phyloP scores from a whole-genome alignment of 2,113 vertebrate genomes.

The Gambusia affinis region DNA sequence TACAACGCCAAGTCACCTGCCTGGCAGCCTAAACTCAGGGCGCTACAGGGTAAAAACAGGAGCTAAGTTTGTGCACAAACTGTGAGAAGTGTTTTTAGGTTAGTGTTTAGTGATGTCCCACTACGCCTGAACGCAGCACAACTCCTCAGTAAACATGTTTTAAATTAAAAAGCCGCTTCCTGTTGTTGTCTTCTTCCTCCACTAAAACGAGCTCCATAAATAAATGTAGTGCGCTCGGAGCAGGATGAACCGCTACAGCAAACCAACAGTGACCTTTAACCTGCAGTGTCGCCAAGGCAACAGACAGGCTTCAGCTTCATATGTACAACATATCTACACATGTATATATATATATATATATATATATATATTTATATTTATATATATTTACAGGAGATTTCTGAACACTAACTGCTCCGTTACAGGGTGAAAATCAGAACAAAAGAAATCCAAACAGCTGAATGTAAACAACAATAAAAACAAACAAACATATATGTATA shows the following conservation, averaged over 20 bases:
- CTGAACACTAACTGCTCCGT: conserved; percentile 28
- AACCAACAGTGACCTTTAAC: not conserved
- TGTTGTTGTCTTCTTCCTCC: not conserved
- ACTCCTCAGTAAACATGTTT: not conserved
- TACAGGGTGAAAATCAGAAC: conserved; percentile 9
- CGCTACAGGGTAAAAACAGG: not conserved
- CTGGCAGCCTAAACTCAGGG: not conserved
- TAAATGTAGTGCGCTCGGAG: conserved; percentile 1
- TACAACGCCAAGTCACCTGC: not conserved
- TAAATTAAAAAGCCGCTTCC: conserved; percentile 14
- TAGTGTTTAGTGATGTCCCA: conserved; percentile 18
- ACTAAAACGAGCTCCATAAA: not conserved
- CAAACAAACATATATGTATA: too few relatives aligned
- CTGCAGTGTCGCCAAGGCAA: conserved; percentile 3
- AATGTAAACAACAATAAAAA: not conserved
- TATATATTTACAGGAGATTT: conserved; percentile 48
- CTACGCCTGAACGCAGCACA: conserved; percentile 22
- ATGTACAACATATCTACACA: conserved; percentile 33
- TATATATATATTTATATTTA: conserved; percentile 24
- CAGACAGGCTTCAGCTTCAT: conserved; percentile 17
- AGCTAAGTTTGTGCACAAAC: not conserved
- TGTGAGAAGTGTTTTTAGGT: not conserved
- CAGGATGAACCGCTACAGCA: conserved; percentile 5
- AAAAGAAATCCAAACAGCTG: not conserved
- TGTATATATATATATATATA: conserved; percentile 32